Evolutionary conservation across 1,140 invertebrate genomes (phyloP), one percentile per base, ranked within the genome.

Genomic region (Drosophila lacteicornis): DNA sequence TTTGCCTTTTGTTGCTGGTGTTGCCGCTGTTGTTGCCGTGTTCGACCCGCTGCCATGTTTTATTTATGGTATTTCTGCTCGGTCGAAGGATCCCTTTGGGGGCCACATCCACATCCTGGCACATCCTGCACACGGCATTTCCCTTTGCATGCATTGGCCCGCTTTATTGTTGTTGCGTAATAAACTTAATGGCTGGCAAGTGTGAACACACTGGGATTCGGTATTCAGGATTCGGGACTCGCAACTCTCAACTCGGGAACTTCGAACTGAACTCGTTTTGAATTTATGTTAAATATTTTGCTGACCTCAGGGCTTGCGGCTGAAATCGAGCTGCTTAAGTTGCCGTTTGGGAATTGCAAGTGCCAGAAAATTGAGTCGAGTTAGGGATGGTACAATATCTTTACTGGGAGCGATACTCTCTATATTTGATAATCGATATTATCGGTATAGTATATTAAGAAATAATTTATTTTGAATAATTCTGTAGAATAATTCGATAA

Each of bases 131-230:
- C 69, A 73, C 67, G 69, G 67, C 67, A 81, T 65, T 79, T 79
- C 75, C 75, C 75, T 71, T 58, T 38, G 42, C 65, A 45, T 84
- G 77, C 82, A 75, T 73, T 82, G 79, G 61, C 79, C 80, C 74
- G 85, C 79, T 90, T 90, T 82, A 90, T 82, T 90, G 81, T 85
- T 84, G 85, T 85, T 90, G 86, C 85, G 85, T 90, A 83, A 90
- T 90, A 90, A 90, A 90, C 85, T 90, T 90, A 90, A 90, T 90
- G 85, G 81, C 75, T 63, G 82, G 79, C 85, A 82, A 90, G 85
- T 90, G 85, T 90, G 86, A 90, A 90, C 81, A 81, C 69, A 68
- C 75, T 74, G 36, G 51, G 56, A 61, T 57, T 46, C 17, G 62
- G 58, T 13, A 57, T 57, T 15, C 53, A 38, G 60, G n/a, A 55